phyloP scores from a whole-genome alignment of 2,888 invertebrate species.

The Isoperla grammatica region DNA sequence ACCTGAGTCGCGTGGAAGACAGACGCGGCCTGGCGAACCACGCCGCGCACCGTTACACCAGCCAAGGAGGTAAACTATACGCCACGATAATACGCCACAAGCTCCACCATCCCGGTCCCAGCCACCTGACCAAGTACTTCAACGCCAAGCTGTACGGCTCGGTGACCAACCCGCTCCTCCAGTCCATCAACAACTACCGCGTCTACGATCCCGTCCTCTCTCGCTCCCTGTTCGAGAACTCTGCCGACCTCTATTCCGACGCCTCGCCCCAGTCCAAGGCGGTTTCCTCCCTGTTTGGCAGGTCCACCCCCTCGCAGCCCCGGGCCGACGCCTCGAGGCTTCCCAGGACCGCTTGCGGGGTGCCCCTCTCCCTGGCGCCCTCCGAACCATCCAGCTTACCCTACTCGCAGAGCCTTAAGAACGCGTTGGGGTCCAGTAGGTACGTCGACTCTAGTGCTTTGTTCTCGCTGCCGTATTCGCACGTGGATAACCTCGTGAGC shows the following conservation, averaged over 20 bases:
- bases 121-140: neutral
- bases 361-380: too few species aligned
- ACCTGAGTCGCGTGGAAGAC: constrained; percentile 66
- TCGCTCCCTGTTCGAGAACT: constrained; percentile 8
- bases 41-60: constrained; percentile 26
- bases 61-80: constrained; percentile 29
- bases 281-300: too few species aligned
- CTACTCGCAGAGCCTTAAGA: too few species aligned
- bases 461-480: too few species aligned
- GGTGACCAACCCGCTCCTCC: constrained; percentile 2
- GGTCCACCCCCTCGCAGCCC: too few species aligned
- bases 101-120: constrained; percentile 1
- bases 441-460: too few species aligned
- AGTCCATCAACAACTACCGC: neutral
- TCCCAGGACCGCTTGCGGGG: too few species aligned
- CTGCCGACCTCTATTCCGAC: neutral
- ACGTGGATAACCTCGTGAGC: too few species aligned
- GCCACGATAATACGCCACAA: constrained; percentile 25
- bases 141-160: neutral
- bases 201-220: neutral
- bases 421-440: too few species aligned
- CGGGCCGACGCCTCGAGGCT: too few species aligned
- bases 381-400: too few species aligned
- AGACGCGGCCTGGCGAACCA: constrained; percentile 42
- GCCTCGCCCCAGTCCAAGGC: too few species aligned